These are phyloP conservation scores for Gyrodactylus bullatarudis DNA, from an alignment of 1,140 invertebrate genomes.

Conservation along the genomic window DNA sequence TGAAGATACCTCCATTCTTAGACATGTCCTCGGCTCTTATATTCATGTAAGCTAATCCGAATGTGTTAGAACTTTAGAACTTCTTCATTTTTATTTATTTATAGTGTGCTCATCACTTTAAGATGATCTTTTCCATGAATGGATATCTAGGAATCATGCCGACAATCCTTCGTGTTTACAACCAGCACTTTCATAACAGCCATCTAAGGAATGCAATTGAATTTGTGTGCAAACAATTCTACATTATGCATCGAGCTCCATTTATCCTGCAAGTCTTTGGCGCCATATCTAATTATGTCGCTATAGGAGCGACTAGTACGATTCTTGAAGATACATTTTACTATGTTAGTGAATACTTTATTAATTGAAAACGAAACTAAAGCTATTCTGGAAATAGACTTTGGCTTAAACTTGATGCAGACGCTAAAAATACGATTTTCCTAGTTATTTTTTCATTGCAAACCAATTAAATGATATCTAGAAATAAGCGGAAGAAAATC, in stretches of 20 bases:
- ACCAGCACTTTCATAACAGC: conserved; percentile 70
- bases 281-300: conserved; percentile 66
- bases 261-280: conserved; percentile 97
- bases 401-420: no score
- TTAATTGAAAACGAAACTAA: not conserved
- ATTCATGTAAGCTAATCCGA: conserved; percentile 21
- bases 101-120: conserved; percentile 5
- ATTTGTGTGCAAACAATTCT: conserved; percentile 90
- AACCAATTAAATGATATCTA: no score
- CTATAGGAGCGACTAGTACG: conserved; percentile 23
- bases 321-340: conserved; percentile 3
- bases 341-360: not conserved
- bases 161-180: conserved; percentile 69
- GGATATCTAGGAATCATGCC: conserved; percentile 86
- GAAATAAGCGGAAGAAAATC: no score
- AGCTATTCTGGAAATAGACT: no score
- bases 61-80: conserved; percentile 2
- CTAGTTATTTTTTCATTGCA: no score
- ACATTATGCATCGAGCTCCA: conserved; percentile 79
- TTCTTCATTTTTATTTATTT: not conserved
- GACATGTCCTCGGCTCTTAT: conserved; percentile 76
- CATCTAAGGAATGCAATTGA: conserved; percentile 70
- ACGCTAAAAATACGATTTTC: no score
- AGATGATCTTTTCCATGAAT: conserved; percentile 12
- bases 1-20: conserved; percentile 65